A percentile compares a stretch with the other conserved stretches of the same genome.
Conservation (phyloP, 2,113 vertebrate genomes). For the Mus spicilegus region DNA sequence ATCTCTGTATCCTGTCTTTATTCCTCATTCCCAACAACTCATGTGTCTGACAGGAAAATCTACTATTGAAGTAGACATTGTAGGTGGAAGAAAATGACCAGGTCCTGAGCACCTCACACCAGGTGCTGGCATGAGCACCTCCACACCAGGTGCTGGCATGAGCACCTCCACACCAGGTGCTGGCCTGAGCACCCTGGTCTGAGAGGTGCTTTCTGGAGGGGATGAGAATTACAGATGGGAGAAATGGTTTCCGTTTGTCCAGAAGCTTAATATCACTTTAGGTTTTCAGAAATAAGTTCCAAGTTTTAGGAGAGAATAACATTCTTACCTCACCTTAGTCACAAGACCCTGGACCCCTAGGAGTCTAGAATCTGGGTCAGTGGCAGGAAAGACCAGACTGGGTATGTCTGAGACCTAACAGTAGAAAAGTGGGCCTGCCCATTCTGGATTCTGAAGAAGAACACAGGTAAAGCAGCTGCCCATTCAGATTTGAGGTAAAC, state of each 20-base stretch:
- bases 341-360: not conserved
- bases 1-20: not conserved
- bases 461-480: not conserved
- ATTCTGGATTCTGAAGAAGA: slow-evolving; percentile 31
- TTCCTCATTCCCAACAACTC: not conserved
- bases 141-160: no score
- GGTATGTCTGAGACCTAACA: not conserved
- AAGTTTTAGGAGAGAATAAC: not conserved
- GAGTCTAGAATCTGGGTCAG: not conserved
- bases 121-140: not conserved
- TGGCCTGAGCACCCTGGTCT: not conserved
- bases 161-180: not conserved
- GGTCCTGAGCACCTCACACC: not conserved
- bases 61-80: slow-evolving; percentile 7
- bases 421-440: not conserved
- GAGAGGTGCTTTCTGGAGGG: slow-evolving; percentile 8
- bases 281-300: slow-evolving; percentile 30
- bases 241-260: slow-evolving; percentile 11
- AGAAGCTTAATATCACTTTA: not conserved
- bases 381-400: slow-evolving; percentile 9
- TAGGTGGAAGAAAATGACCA: slow-evolving; percentile 39
- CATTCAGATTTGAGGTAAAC: not conserved
- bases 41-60: slow-evolving; percentile 6
- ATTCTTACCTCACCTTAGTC: not conserved
- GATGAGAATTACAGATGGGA: slow-evolving; percentile 32